Evolutionary conservation across 2,113 vertebrate species (phyloP), one percentile per base, ranked within the genome.

Genomic region (Barnardius zonarius): DNA sequence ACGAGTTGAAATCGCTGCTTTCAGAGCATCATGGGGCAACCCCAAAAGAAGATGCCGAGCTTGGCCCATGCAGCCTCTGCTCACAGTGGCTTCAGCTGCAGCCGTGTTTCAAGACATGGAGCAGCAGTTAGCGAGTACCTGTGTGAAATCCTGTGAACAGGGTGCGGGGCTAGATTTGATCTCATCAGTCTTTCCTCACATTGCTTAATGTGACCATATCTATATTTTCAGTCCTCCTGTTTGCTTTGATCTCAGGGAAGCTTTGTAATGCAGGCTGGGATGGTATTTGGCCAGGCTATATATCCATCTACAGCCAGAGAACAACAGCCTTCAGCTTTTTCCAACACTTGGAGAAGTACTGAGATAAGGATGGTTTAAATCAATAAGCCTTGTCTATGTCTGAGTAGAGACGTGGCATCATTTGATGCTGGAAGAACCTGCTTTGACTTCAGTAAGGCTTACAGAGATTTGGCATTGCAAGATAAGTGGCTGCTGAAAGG

Each of bases 41-140:
- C 91, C 52, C 2, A 6, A 43, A 54, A 43, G 31, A 63, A n/a
- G 11, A 13, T 7, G 37, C 17, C 0, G 1, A 8, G 23, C 52
- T 67, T 2, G 1, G 37, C 28, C 70, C 52, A 4, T 0, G 8
- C 13, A 59, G 18, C 10, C 39, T 67, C n/a, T 76, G 46, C 62
- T 74, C 4, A 1, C 10, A 30, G n/a, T 1, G 2, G 6, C 23
- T 63, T 52, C 59, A 91, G 43, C 54, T 86, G 33, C 41, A 48
- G 35, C 23, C 0, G 0, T 57, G 62, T 5, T 51, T 37, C 44
- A 49, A 31, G 62, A 64, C 31, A 9, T 0, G 2, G 12, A 79
- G 66, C 66, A 68, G 66, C 24, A 72, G 37, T 13, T 2, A 7
- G 55, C 17, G 68, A n/a, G 41, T 41, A 83, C n/a, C 63, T 76